These are phyloP conservation scores for Drosophila serrata DNA, from an alignment of 1,140 invertebrate species.

Conservation along the genomic window DNA sequence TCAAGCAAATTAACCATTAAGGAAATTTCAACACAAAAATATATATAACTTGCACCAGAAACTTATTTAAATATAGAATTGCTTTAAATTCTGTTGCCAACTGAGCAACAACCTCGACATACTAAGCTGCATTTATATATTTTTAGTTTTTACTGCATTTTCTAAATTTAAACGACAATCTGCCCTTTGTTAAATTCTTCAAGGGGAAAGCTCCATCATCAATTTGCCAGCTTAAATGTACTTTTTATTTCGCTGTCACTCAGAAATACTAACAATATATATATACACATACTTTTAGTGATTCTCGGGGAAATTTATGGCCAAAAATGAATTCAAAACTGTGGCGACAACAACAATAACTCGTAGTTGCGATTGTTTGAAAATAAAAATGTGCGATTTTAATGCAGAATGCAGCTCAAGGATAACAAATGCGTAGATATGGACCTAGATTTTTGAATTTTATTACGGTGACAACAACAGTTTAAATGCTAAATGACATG, in stretches of 20 bases:
- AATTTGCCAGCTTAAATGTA: constrained; percentile 31
- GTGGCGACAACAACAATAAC: constrained; percentile 24
- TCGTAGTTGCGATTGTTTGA: constrained; percentile 48
- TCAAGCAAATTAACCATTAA: not conserved
- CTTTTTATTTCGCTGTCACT: constrained; percentile 60
- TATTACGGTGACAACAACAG: constrained; percentile 74
- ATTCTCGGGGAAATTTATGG: constrained; percentile 52
- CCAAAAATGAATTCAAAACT: constrained; percentile 40
- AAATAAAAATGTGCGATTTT: constrained; percentile 67
- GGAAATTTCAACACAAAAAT: not conserved
- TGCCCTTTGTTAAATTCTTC: constrained; percentile 42
- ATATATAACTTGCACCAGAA: not conserved
- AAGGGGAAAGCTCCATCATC: constrained; percentile 7
- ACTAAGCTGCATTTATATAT: constrained; percentile 59
- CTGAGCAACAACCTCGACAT: constrained; percentile 64
- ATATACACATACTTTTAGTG: constrained; percentile 32
- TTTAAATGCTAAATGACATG: constrained; percentile 73
- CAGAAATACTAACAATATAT: constrained; percentile 5
- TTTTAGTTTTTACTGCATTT: constrained; percentile 46
- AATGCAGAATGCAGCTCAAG: constrained; percentile 66
- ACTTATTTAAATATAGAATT: constrained; percentile 20
- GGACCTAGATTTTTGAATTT: constrained; percentile 83
- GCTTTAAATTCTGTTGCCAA: constrained; percentile 53
- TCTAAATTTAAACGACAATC: constrained; percentile 50
- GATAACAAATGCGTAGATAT: constrained; percentile 84